Evolutionary conservation across 1,140 invertebrate genomes (phyloP), one percentile per base, ranked within the genome.

Genomic region (Thrips palmi): DNA sequence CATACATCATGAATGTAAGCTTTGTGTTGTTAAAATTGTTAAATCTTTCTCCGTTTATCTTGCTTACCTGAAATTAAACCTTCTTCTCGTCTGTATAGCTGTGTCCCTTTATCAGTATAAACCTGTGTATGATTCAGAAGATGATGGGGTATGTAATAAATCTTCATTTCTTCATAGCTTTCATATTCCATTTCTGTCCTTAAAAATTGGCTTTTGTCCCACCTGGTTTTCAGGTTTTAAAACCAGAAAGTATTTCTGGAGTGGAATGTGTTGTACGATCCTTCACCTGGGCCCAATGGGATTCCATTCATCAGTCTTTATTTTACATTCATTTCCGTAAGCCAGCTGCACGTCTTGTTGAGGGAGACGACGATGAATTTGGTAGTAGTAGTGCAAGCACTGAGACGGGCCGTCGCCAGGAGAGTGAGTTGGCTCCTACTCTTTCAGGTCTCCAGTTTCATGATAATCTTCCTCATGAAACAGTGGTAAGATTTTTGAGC

Each of bases 221-320:
- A 58, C 53, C 2, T 34, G 49, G 42, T 45, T 40, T 10, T 54
- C 52, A 38, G 48, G 15, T 12, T 32, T 32, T 17, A 11, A 5
- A 32, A 6, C 7, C 2, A 14, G 12, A 5, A 37, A 37, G 6
- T 20, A 37, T 24, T 20, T 20, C n/a, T 63, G 30, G 17, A n/a
- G 12, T 37, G 12, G 52, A 56, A 30, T 40, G 58, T 1, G 59
- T 83, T 37, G 74, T 78, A 1, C 69, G 70, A 49, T 67, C 64
- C 22, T 84, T 83, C 47, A 71, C 72, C 33, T 85, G 79, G 81
- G 77, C 78, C 0, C 79, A 85, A 45, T 84, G 78, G 78, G 77
- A 83, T 53, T 63, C 73, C 41, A 62, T 66, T 14, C 70, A 77
- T 60, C 75, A 78, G 54, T 76, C 76, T 7, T 55, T 85, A 1